These are phyloP conservation scores for Fregata magnificens DNA, from an alignment of 2,113 vertebrate genomes.

Conservation along the genomic window DNA sequence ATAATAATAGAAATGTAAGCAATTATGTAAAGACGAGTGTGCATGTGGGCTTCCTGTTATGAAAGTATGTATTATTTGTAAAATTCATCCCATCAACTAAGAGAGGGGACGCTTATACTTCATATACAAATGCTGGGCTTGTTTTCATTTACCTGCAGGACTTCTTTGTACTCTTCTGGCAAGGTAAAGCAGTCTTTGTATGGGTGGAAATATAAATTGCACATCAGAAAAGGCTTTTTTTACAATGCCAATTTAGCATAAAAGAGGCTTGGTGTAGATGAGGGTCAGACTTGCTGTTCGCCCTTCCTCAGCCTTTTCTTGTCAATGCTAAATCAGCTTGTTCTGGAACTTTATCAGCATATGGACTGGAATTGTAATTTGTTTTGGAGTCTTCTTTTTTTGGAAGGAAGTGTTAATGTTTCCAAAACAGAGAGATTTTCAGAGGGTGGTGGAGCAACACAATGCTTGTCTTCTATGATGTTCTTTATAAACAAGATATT, in stretches of 20 bases:
- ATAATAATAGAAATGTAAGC: not conserved
- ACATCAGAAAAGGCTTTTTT: not conserved
- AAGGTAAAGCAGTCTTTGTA: not conserved
- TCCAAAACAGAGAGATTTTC: not conserved
- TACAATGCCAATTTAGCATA: not conserved
- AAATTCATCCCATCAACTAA: not conserved
- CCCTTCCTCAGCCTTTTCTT: not conserved
- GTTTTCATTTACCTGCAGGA: not conserved
- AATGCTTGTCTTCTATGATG: not conserved
- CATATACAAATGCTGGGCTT: not conserved
- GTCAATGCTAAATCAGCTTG: not conserved
- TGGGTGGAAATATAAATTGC: not conserved
- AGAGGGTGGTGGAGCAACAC: not conserved
- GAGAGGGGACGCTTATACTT: not conserved
- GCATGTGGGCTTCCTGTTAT: not conserved
- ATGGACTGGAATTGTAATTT: not conserved
- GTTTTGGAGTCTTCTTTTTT: not conserved
- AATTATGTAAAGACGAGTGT: not conserved
- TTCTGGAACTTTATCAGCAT: not conserved
- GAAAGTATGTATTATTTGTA: not conserved
- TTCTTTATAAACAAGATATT: not conserved
- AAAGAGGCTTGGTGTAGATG: not conserved
- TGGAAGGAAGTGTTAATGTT: not conserved
- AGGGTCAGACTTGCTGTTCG: not conserved
- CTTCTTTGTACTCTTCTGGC: not conserved